Evolutionary conservation across 2,797 vertebrate species (phyloP), one percentile per base, ranked within the genome.

Genomic region (Threskiornis aethiopicus): DNA sequence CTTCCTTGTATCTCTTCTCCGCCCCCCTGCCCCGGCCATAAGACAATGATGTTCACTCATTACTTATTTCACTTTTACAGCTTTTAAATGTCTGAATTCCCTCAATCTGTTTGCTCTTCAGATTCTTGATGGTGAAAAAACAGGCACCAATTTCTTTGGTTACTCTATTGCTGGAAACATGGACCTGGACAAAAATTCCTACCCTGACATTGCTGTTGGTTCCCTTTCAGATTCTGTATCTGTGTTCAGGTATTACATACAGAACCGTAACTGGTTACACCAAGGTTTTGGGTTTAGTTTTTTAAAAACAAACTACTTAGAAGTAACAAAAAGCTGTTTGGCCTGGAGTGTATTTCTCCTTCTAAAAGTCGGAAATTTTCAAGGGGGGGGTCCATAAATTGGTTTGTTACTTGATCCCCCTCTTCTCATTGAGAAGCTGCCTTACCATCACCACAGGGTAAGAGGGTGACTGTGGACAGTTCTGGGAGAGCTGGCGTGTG

Each of bases 151-250:
- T 29, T 98, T 98, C 58, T 99, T 99, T 97, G 99, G 99, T 76
- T 99, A 99, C 96, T 99, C 99, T 79, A 97, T 99, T 97, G 99
- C 99, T 83, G 99, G 99, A 93, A 99, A 99, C 96, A 99, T 99
- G 99, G 99, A 99, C 97, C 97, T 99, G 96, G 99, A 99, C 94
- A 96, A 96, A 78, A 99, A 99, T 97, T 98, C 98, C n/a, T 99
- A 99, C 91, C 99, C 99, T 47, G 99, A 99, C 71, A 91, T 99
- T 94, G 99, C 99, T 66, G 98, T 99, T 42, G 99, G 99, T 54
- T 99, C 99, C 54, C 98, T 99, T 93, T 99, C 99, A 33, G 99
- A 99, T 97, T 97, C 98, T 29, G 99, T 98, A 29, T 98, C 99
- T 16, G 98, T 99, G 93, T 99, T 99, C 98, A 99, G 99, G 99